Percentiles rank a stretch among this genome's conserved stretches.
Conservation (phyloP, 2,888 invertebrate species). For the Drosophila tanythrix region DNA sequence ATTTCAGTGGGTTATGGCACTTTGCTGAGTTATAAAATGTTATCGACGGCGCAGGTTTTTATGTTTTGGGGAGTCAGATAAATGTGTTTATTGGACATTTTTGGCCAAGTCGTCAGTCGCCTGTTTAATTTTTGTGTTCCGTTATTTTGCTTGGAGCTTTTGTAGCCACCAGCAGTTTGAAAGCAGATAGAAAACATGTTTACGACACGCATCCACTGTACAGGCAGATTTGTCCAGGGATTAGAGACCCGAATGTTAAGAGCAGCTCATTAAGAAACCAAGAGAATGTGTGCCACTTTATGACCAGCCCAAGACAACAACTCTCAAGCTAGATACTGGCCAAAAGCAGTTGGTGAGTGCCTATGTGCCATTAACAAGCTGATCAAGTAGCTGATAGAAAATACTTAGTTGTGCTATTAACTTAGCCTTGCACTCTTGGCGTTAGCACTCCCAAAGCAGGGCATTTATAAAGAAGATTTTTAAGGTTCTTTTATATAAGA, state of each 20-base stretch:
- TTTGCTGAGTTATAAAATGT: conserved; percentile 74
- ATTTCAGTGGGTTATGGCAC: conserved; percentile 69
- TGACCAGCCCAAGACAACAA: conserved; percentile 32
- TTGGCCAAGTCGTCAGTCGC: conserved; percentile 47
- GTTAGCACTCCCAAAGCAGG: neutral
- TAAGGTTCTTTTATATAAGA: neutral
- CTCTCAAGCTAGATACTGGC: conserved; percentile 20
- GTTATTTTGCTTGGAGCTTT: conserved; percentile 34
- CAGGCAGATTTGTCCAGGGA: conserved; percentile 73
- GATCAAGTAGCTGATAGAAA: conserved; percentile 51
- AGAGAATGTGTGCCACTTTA: conserved; percentile 48
- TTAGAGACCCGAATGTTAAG: conserved; percentile 69
- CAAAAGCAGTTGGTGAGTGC: conserved; percentile 7
- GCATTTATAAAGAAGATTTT: neutral
- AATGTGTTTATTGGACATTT: conserved; percentile 77
- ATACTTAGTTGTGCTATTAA: conserved; percentile 20
- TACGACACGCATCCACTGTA: conserved; percentile 68
- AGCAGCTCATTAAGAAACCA: conserved; percentile 68
- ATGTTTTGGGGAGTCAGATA: conserved; percentile 75
- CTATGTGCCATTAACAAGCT: conserved; percentile 39
- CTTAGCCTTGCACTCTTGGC: neutral
- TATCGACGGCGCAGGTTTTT: conserved; percentile 79
- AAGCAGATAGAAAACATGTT: conserved; percentile 64
- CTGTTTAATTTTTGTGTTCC: conserved; percentile 75
- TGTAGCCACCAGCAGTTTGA: conserved; percentile 18